A percentile compares a stretch with the other conserved stretches of the same genome.
phyloP scores from a whole-genome alignment of 1,140 invertebrate species.

The Drosophila mojavensis region DNA sequence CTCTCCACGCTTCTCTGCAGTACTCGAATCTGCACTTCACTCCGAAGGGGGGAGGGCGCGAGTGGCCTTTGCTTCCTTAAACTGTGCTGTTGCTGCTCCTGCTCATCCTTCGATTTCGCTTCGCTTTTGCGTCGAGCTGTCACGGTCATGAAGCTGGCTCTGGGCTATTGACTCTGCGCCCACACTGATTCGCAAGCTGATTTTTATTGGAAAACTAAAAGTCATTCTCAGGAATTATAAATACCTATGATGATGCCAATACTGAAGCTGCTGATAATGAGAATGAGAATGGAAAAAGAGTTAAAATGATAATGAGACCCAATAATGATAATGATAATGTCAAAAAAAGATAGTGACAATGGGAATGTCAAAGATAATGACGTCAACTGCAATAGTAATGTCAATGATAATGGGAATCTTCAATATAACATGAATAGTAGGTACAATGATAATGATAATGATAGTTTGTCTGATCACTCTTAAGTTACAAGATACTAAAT shows the following conservation, averaged over 20 bases:
- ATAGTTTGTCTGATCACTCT: too few relatives aligned
- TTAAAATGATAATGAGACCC: too few relatives aligned
- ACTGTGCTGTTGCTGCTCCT: conserved; percentile 1
- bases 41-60: background rate
- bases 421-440: background rate
- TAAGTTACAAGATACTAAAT: too few relatives aligned
- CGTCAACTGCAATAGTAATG: background rate
- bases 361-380: background rate
- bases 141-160: conserved; percentile 56
- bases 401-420: background rate
- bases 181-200: conserved; percentile 21
- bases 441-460: too few relatives aligned
- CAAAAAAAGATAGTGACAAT: background rate
- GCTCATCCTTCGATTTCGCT: conserved; percentile 32
- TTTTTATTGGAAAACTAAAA: too few relatives aligned
- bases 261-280: background rate
- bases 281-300: too few relatives aligned
- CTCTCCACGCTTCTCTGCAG: conserved; percentile 28
- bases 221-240: too few relatives aligned
- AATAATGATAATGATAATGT: too few relatives aligned
- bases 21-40: conserved; percentile 45
- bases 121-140: conserved; percentile 31
- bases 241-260: background rate
- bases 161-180: conserved; percentile 36
- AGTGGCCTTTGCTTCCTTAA: conserved; percentile 3